Percentiles rank a stretch among this genome's conserved stretches.
Evolutionary conservation across 2,888 invertebrate species (phyloP).

Genomic region (Tetramorium bicarinatum): DNA sequence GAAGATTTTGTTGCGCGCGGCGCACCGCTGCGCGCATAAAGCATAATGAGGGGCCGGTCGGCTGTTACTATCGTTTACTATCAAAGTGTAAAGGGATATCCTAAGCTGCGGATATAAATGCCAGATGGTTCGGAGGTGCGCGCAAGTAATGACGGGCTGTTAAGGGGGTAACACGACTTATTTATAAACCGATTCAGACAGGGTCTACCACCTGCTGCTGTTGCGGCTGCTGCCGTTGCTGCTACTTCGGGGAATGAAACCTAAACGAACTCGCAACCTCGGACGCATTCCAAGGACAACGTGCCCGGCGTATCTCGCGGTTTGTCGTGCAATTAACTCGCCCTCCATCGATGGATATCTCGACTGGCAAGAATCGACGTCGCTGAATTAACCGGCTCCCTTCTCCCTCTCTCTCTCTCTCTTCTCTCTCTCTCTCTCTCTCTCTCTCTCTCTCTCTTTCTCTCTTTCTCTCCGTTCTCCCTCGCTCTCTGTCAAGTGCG

Average conservation of each 20-base stretch:
- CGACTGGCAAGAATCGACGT: constrained; percentile 35
- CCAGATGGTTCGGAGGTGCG: constrained; percentile 5
- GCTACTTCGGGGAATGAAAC: constrained; percentile 33
- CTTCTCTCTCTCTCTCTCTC: not conserved
- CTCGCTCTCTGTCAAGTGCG: not conserved
- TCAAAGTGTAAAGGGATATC: constrained; percentile 31
- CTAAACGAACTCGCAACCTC: constrained; percentile 34
- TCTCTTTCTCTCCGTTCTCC: not conserved
- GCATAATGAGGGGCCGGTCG: constrained; percentile 10
- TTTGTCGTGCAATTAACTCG: constrained; percentile 59
- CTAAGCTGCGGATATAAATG: constrained; percentile 39
- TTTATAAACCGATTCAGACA: constrained; percentile 69
- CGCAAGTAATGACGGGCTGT: constrained; percentile 59
- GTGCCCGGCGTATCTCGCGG: constrained; percentile 29
- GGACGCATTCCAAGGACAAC: constrained; percentile 55
- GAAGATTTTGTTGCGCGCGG: constrained; percentile 11
- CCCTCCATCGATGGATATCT: constrained; percentile 39
- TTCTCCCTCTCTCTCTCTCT: not conserved
- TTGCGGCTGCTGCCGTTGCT: not conserved
- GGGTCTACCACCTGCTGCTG: constrained; percentile 56
- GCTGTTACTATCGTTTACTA: constrained; percentile 21
- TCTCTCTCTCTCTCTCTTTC: not conserved
- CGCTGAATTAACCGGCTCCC: constrained; percentile 45
- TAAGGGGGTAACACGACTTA: constrained; percentile 64
- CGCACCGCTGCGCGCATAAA: not conserved